Evolutionary conservation across 2,888 invertebrate genomes (phyloP), one percentile per base, ranked within the genome.

Genomic region (Stictocephala bisonia): DNA sequence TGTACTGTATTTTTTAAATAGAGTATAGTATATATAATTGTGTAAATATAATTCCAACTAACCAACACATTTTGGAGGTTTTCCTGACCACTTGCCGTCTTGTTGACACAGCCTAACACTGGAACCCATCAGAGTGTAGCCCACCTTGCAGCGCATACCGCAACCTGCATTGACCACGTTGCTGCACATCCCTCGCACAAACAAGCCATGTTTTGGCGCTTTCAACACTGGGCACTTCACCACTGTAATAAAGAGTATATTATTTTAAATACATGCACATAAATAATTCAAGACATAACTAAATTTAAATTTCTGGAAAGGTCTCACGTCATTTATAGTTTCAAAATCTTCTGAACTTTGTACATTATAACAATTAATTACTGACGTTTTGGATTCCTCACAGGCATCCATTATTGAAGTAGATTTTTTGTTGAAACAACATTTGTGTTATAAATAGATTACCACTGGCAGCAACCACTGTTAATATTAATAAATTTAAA

Each of bases 91-190:
- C 6, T 85, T 86, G 0, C 90, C 90, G 81, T 89, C 86, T 72
- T 86, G 86, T 75, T 87, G 86, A 80, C 92, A 91, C 9, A 91
- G 84, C 72, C 90, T 83, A 53, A 91, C 87, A 77, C 88, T 88
- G 77, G 84, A 85, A 13, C 89, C 81, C 77, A 81, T 79, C 80
- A 85, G 79, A 66, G 81, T 82, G 81, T 88, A 91, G 0, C 91
- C 91, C 26, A 89, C 87, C 79, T 87, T 86, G 80, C 91, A 92
- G 50, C 89, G 84, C 6, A 90, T 85, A 0, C 91, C 91, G 82
- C 91, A 91, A 0, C 90, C 91, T n/a, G 90, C 90, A 80, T 91
- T 89, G 60, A 90, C 85, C 4, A 89, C 89, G 79, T 88, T 89
- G 73, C 85, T 86, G 81, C 91, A 91, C 1, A 77, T 77, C 58